Evolutionary conservation across 2,113 vertebrate genomes (phyloP).

Genomic region (Vulpes lagopus): DNA sequence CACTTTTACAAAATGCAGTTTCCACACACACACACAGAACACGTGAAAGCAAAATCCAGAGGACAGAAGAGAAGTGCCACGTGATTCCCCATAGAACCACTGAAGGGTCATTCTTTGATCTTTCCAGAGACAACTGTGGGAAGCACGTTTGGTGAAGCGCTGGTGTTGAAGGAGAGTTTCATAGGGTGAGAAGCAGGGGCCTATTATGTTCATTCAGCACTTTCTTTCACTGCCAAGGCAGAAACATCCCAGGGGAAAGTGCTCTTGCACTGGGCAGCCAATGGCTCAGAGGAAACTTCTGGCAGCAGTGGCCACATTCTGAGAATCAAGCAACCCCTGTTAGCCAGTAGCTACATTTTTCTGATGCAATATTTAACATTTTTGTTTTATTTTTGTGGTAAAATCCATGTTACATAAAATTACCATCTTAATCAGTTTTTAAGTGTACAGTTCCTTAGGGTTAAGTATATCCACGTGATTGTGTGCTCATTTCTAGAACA

Average conservation of each 20-base stretch:
- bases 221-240: constrained; percentile 25
- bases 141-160: constrained; percentile 91
- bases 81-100: constrained; percentile 93
- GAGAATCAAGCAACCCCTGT: not conserved
- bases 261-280: not conserved
- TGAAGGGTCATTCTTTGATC: constrained; percentile 92
- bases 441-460: no score
- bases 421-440: not conserved
- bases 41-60: constrained; percentile 95
- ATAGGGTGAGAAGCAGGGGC: not conserved
- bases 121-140: constrained; percentile 91
- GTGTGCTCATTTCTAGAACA: no score
- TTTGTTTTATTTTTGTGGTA: not conserved
- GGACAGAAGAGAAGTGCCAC: constrained; percentile 95
- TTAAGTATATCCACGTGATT: no score
- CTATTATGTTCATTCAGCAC: not conserved
- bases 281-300: not conserved
- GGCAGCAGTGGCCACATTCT: not conserved
- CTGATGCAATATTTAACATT: not conserved
- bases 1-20: constrained; percentile 94
- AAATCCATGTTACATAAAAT: not conserved
- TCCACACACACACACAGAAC: constrained; percentile 88
- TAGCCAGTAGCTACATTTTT: not conserved
- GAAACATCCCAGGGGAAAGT: not conserved
- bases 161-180: constrained; percentile 39